Evolutionary conservation across 2,797 vertebrate genomes (phyloP).

Genomic region (Siniperca undulata): DNA sequence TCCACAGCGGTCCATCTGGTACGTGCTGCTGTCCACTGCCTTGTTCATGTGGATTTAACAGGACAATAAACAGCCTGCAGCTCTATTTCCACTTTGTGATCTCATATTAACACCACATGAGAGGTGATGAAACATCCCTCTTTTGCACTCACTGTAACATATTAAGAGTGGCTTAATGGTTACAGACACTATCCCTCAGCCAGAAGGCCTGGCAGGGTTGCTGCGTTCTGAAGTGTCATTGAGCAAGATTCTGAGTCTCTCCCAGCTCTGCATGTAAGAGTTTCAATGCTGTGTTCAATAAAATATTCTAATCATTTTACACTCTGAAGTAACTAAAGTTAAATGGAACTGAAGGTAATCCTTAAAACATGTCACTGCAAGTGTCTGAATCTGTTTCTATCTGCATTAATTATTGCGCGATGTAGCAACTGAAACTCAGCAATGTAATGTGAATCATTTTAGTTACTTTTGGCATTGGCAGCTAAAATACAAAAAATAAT

Average conservation of each 20-base stretch:
- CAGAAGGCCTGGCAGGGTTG: neutral
- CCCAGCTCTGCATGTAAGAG: neutral
- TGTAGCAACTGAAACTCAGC: neutral
- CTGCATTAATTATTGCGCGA: neutral
- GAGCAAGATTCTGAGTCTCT: neutral
- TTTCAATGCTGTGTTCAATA: neutral
- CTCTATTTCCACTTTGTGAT: conserved; percentile 44
- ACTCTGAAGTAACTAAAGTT: neutral
- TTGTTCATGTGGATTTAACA: conserved; percentile 74
- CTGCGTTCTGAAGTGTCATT: neutral
- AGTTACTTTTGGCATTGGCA: neutral
- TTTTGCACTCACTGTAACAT: conserved; percentile 25
- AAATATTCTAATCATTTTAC: neutral
- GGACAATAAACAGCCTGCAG: conserved; percentile 67
- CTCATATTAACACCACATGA: conserved; percentile 56
- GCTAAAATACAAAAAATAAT: neutral
- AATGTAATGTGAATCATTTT: neutral
- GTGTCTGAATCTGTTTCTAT: neutral
- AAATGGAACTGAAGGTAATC: neutral
- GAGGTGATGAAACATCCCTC: conserved; percentile 58
- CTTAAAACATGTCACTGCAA: neutral
- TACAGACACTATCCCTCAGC: neutral
- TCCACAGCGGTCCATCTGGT: conserved; percentile 33
- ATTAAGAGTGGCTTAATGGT: conserved; percentile 5
- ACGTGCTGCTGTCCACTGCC: conserved; percentile 40